Evolutionary conservation across 2,797 vertebrate species (phyloP).

Genomic region (Schizothorax lantsangensis): DNA sequence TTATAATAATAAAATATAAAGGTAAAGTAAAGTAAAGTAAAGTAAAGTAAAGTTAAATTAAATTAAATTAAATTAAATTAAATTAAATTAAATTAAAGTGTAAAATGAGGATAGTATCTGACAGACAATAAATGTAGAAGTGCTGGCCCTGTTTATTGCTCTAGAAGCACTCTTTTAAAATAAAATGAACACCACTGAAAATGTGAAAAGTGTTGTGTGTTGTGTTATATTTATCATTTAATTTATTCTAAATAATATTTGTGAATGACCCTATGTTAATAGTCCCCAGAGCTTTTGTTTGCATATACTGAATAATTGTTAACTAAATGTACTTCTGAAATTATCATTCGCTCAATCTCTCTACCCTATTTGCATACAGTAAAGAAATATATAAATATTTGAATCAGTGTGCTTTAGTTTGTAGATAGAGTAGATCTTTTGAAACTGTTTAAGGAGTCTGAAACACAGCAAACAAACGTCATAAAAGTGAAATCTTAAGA

Average conservation of each 20-base stretch:
- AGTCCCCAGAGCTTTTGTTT: background rate
- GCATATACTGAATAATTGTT: background rate
- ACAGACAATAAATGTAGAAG: background rate
- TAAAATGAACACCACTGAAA: background rate
- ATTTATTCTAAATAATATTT: background rate
- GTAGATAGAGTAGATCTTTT: background rate
- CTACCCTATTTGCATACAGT: background rate
- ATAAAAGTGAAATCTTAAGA: conserved; percentile 3
- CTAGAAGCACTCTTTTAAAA: background rate
- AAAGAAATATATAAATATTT: background rate
- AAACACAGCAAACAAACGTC: conserved; percentile 17
- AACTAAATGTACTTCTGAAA: background rate
- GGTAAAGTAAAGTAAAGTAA: no score
- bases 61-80: no score
- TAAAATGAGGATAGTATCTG: no score
- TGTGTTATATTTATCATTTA: background rate
- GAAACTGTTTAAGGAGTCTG: background rate
- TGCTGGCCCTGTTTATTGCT: background rate
- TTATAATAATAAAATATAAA: no score
- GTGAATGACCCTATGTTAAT: background rate
- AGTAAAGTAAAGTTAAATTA: no score
- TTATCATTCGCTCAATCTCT: background rate
- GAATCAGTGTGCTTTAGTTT: background rate
- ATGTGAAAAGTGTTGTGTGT: background rate
- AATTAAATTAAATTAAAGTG: no score